Evolutionary conservation across 2,888 invertebrate species (phyloP), one percentile per base, ranked within the genome.

Genomic region (Phymatocera aterrima): DNA sequence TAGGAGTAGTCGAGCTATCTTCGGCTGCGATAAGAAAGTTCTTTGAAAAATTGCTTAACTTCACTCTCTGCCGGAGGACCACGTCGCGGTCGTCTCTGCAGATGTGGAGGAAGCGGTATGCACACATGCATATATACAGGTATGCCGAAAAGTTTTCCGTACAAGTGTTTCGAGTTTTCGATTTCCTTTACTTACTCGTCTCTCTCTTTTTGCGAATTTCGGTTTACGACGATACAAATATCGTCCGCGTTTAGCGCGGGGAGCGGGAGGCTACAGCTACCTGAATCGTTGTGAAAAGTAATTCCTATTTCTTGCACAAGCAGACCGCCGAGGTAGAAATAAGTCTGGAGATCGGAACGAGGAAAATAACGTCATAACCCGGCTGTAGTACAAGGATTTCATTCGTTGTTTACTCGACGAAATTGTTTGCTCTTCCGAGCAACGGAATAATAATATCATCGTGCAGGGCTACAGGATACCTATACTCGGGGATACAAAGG

Each of bases 11-110:
- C n/a, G n/a, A 75, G 31, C 40, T 54, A 75, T 60, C 75, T 54
- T 60, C 43, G 75, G 75, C 28, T 60, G 37, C 75, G 75, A 75
- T 75, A 75, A 77, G 48, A 77, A 83, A 83, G 80, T 83, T 83
- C 60, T 65, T 51, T 77, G 81, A 78, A 82, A 82, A 84, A 83
- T 81, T 64, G 48, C 70, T 60, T 72, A 78, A 78, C 74, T 78
- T 78, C 12, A 34, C 70, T 78, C 34, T 24, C 31, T 54, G n/a
- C 54, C 57, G 64, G 48, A 79, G 37, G 77, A 24, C 65, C 64
- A 79, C 61, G 80, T 10, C 64, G 65, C 28, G 77, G 74, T 77
- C 77, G 80, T 80, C 79, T 78, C 77, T 78, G 79, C 31, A 10
- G 34, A 5, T 18, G 12, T 6, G n/a, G 60, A 18, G 28, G 37